These are phyloP conservation scores for Clarias magur DNA, from an alignment of 2,113 vertebrate species.

Conservation along the genomic window DNA sequence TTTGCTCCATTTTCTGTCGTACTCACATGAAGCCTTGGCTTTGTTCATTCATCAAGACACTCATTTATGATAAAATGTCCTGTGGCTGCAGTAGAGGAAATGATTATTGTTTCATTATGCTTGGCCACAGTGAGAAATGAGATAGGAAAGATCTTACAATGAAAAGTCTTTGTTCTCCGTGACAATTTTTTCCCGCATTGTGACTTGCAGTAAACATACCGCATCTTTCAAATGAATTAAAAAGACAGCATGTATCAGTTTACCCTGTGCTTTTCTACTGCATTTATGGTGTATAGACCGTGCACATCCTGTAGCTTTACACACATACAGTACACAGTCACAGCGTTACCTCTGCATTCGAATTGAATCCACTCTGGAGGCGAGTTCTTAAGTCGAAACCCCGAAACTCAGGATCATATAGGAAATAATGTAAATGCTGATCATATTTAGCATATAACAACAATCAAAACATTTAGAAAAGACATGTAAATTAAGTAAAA, in stretches of 20 bases:
- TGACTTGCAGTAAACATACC: not conserved
- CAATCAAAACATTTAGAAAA: too few species aligned
- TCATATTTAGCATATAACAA: too few species aligned
- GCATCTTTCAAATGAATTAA: not conserved
- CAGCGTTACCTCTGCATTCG: too few species aligned
- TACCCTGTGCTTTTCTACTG: not conserved
- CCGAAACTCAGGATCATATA: too few species aligned
- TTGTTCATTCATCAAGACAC: constrained; percentile 27
- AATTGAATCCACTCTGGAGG: too few species aligned
- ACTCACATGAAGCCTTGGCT: not conserved
- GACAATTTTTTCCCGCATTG: not conserved
- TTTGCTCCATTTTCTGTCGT: not conserved
- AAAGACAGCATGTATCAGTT: not conserved
- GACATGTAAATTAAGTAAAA: too few species aligned
- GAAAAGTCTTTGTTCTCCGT: constrained; percentile 8
- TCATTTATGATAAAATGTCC: constrained; percentile 35
- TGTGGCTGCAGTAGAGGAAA: constrained; percentile 6
- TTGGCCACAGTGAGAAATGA: constrained; percentile 22
- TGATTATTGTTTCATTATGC: not conserved
- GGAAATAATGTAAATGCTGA: too few species aligned
- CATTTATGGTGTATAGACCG: not conserved
- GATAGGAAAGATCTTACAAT: not conserved
- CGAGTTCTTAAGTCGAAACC: too few species aligned
- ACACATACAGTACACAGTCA: not conserved
- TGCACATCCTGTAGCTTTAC: not conserved